phyloP scores from a whole-genome alignment of 2,113 vertebrate species.

The Trematocara unimaculatum region DNA sequence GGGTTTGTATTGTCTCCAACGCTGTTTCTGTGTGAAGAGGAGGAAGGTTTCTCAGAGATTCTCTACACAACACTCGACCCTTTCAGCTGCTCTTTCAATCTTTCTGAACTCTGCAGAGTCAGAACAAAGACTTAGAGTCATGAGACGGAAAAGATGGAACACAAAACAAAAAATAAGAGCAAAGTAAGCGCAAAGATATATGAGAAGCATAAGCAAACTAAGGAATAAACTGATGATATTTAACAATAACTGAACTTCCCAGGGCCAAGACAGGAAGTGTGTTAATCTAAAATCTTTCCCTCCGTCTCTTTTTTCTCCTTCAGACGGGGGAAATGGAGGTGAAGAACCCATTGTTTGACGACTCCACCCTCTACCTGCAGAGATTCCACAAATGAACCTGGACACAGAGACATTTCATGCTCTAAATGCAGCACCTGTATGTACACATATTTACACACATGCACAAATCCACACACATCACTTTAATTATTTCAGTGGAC shows the following conservation, averaged over 20 bases:
- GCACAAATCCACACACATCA: neutral
- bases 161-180: neutral
- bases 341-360: conserved; percentile 90
- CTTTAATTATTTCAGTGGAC: neutral
- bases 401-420: neutral
- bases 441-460: neutral
- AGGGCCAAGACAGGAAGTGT: neutral
- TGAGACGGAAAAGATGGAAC: neutral
- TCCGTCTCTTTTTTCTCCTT: neutral
- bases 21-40: neutral
- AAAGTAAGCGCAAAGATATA: neutral
- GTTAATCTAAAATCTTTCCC: neutral
- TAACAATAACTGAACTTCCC: neutral
- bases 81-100: neutral
- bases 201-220: neutral
- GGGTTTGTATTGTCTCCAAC: neutral
- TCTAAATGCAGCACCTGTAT: neutral
- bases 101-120: neutral
- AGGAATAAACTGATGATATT: neutral
- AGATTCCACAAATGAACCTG: conserved; percentile 66
- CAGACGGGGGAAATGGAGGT: conserved; percentile 97
- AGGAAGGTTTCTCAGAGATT: neutral
- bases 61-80: neutral
- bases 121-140: neutral
- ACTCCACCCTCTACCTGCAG: conserved; percentile 76